These are phyloP conservation scores for Clamator glandarius DNA, from an alignment of 2,797 vertebrate species.

Conservation along the genomic window DNA sequence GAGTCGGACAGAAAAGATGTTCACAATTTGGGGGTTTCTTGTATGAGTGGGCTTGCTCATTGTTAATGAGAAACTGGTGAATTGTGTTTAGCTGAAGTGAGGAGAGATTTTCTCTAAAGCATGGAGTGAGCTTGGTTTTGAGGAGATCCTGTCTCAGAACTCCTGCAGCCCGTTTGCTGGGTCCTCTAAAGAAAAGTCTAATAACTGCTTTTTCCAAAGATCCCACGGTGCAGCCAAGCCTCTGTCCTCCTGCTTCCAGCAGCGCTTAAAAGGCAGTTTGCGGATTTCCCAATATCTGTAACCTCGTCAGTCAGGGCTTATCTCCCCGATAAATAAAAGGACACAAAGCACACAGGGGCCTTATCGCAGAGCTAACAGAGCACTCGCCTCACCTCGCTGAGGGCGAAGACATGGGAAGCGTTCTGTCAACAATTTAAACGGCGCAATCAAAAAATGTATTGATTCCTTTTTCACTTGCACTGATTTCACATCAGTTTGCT, in stretches of 20 bases:
- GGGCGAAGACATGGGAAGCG: slow-evolving; percentile 31
- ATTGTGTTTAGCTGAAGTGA: background rate
- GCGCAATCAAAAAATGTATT: background rate
- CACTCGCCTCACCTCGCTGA: background rate
- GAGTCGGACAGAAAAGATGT: background rate
- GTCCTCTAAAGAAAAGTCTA: background rate
- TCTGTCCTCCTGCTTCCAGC: background rate
- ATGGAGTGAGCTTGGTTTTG: background rate
- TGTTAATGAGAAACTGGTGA: background rate
- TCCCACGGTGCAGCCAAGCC: background rate
- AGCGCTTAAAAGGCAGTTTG: background rate
- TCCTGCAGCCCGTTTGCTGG: fast-evolving
- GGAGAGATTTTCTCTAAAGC: background rate
- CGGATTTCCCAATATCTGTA: slow-evolving; percentile 68
- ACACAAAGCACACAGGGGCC: slow-evolving; percentile 33
- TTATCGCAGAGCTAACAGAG: slow-evolving; percentile 38
- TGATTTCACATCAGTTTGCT: background rate
- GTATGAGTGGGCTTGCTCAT: background rate
- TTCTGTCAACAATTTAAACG: slow-evolving; percentile 35
- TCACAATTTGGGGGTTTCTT: no score
- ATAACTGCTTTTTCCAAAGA: background rate
- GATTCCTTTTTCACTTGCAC: background rate
- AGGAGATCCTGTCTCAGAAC: background rate
- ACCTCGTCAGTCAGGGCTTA: slow-evolving; percentile 60
- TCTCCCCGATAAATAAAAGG: slow-evolving; percentile 57